A percentile compares a stretch with the other conserved stretches of the same genome.
phyloP scores from a whole-genome alignment of 1,140 invertebrate genomes.

The Anoplophora glabripennis region DNA sequence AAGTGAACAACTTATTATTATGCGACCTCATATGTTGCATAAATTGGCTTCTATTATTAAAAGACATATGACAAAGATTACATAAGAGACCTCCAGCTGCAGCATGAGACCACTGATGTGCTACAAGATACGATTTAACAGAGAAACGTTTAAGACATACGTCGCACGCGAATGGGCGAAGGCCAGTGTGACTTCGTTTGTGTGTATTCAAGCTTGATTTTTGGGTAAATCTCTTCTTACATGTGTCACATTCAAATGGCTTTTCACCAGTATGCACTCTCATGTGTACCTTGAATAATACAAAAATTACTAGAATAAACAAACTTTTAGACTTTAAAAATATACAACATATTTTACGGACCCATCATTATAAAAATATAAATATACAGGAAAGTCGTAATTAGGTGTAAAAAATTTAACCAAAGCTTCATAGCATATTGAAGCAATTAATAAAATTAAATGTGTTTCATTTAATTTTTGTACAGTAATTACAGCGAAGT shows the following conservation, averaged over 20 bases:
- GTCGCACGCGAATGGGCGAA: constrained; percentile 74
- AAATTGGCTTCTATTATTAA: constrained; percentile 64
- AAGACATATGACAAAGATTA: constrained; percentile 67
- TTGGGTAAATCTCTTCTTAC: constrained; percentile 73
- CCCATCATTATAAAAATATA: too few species aligned
- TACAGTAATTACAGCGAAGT: too few species aligned
- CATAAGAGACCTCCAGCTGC: constrained; percentile 70
- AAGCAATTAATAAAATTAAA: too few species aligned
- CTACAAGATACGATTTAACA: constrained; percentile 73
- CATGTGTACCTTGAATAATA: constrained; percentile 64
- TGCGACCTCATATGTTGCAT: constrained; percentile 71
- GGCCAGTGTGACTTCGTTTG: constrained; percentile 78
- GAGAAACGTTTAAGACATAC: constrained; percentile 73
- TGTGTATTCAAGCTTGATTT: constrained; percentile 80
- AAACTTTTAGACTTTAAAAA: background rate
- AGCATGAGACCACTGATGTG: constrained; percentile 73
- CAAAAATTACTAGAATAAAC: background rate
- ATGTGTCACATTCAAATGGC: constrained; percentile 75
- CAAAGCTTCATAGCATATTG: too few species aligned
- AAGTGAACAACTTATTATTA: constrained; percentile 67
- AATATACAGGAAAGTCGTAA: too few species aligned
- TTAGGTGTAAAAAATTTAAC: too few species aligned
- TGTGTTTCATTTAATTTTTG: too few species aligned
- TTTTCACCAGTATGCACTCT: constrained; percentile 75
- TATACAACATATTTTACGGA: too few species aligned